A percentile compares a stretch with the other conserved stretches of the same genome.
These are phyloP conservation scores for Epistrophe eligans DNA, from an alignment of 2,888 invertebrate species.

Conservation along the genomic window DNA sequence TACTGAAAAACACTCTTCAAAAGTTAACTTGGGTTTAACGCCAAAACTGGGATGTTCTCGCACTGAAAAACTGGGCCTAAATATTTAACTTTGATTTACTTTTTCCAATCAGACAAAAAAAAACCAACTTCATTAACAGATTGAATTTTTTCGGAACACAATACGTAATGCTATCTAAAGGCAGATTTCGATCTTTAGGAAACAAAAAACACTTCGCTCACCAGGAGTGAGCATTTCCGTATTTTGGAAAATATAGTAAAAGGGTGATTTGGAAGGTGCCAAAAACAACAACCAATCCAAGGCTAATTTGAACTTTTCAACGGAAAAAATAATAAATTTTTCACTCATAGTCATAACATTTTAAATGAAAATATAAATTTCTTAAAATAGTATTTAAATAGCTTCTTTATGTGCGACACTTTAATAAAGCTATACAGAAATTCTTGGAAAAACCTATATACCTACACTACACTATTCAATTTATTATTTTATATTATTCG, in stretches of 20 bases:
- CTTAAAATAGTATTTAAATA: constrained; percentile 6
- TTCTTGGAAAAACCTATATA: constrained; percentile 13
- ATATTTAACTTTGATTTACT: too few species aligned
- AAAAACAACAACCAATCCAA: not conserved
- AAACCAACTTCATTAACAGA: too few species aligned
- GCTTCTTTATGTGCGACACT: not conserved
- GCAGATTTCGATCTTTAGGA: too few species aligned
- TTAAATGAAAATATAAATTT: not conserved
- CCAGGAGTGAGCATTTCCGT: too few species aligned
- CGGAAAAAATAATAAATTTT: not conserved
- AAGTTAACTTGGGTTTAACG: too few species aligned
- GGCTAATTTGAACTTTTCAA: not conserved
- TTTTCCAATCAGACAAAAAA: too few species aligned
- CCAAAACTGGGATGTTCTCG: too few species aligned
- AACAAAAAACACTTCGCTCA: too few species aligned
- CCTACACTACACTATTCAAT: not conserved
- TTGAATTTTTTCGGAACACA: too few species aligned
- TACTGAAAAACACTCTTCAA: too few species aligned
- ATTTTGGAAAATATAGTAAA: not conserved
- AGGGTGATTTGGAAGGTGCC: not conserved
- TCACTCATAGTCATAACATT: not conserved
- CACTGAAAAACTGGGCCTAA: too few species aligned
- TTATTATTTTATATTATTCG: constrained; percentile 12
- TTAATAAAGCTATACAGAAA: not conserved
- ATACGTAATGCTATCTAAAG: too few species aligned